Evolutionary conservation across 2,888 invertebrate species (phyloP).

Genomic region (Scaptomyza tumidula): DNA sequence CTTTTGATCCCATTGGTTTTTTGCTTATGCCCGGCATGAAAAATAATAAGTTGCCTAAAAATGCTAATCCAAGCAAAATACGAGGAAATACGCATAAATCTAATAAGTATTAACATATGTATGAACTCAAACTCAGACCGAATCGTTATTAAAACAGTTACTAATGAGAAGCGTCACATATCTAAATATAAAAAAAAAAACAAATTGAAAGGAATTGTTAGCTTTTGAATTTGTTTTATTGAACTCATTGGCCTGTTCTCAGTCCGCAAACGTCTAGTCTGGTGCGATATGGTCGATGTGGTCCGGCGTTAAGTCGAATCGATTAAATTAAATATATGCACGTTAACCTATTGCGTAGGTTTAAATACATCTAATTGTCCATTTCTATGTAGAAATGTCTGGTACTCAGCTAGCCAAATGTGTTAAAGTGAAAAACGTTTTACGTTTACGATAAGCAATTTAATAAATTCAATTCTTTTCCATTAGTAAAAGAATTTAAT

Average conservation of each 20-base stretch:
- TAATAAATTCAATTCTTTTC: not conserved
- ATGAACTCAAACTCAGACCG: too few species aligned
- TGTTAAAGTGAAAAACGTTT: too few species aligned
- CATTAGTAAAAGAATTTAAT: not conserved
- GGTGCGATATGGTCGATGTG: not conserved
- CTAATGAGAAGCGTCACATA: not conserved
- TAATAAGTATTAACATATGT: too few species aligned
- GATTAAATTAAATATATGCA: conserved; percentile 28
- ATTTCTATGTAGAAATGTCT: not conserved
- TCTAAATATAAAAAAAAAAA: conserved; percentile 3
- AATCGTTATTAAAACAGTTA: not conserved
- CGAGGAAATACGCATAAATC: too few species aligned
- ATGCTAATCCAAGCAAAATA: too few species aligned
- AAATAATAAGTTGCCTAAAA: too few species aligned
- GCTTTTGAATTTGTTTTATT: conserved; percentile 18
- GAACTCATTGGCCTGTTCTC: conserved; percentile 7
- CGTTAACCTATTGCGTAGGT: conserved; percentile 8
- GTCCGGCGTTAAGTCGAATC: conserved; percentile 5
- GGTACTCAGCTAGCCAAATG: not conserved
- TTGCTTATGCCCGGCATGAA: too few species aligned
- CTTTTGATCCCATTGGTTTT: too few species aligned
- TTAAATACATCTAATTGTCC: not conserved
- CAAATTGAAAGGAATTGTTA: not conserved
- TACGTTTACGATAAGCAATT: not conserved
- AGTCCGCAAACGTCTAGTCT: conserved; percentile 4